These are phyloP conservation scores for Catocala sponsa DNA, from an alignment of 2,888 invertebrate genomes.

Conservation along the genomic window DNA sequence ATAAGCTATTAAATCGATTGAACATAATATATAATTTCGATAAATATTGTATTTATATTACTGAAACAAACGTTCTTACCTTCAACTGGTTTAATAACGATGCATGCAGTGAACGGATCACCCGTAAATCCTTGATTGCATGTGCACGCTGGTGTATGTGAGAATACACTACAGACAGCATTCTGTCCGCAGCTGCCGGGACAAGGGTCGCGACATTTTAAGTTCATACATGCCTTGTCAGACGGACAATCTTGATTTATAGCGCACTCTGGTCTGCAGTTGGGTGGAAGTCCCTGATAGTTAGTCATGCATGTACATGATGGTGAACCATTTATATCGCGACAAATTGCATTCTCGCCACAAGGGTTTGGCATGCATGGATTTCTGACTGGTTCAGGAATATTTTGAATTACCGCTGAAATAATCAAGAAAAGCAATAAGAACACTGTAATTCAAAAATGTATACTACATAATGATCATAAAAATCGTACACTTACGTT, in stretches of 20 bases:
- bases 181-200: slow-evolving; percentile 91
- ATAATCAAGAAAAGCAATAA: slow-evolving; percentile 14
- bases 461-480: too few relatives aligned
- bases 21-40: too few relatives aligned
- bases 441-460: neutral
- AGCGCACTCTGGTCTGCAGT: slow-evolving; percentile 92
- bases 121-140: slow-evolving; percentile 92
- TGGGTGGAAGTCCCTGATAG: slow-evolving; percentile 91
- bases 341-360: slow-evolving; percentile 90
- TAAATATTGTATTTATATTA: too few relatives aligned
- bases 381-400: slow-evolving; percentile 78
- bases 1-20: too few relatives aligned
- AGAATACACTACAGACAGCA: slow-evolving; percentile 90
- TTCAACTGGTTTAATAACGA: slow-evolving; percentile 78
- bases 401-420: slow-evolving; percentile 60
- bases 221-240: slow-evolving; percentile 91
- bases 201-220: slow-evolving; percentile 92
- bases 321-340: slow-evolving; percentile 87
- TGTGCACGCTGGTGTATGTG: slow-evolving; percentile 91
- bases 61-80: slow-evolving; percentile 55
- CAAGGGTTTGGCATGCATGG: slow-evolving; percentile 92
- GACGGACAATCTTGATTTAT: slow-evolving; percentile 92
- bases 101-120: slow-evolving; percentile 92
- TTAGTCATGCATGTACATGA: slow-evolving; percentile 90
- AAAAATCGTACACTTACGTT: slow-evolving; percentile 71